Percentiles rank a stretch among this genome's conserved stretches.
Conservation (phyloP, 53 echinoderm and acorn worm species). For the Crossaster papposus region DNA sequence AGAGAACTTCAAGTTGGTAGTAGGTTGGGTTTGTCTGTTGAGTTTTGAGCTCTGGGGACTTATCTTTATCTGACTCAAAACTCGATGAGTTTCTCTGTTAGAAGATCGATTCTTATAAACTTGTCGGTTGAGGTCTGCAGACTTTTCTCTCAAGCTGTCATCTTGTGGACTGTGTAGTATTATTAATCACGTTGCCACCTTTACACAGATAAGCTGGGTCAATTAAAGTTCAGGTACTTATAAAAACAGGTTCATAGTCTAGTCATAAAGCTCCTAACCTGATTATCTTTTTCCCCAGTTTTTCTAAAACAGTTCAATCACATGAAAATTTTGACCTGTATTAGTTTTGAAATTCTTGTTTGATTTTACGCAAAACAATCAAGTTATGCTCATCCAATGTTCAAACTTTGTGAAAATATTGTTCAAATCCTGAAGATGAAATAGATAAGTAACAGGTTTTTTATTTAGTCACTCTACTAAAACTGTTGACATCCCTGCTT, state of each 20-base stretch:
- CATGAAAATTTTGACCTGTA: not conserved
- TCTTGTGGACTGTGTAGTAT: not conserved
- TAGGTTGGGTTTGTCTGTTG: not conserved
- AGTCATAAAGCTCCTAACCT: constrained; percentile 4
- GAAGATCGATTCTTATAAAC: not conserved
- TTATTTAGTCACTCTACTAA: not conserved
- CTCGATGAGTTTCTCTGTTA: not conserved
- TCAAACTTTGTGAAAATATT: not conserved
- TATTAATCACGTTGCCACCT: not conserved
- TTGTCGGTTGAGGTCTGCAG: not conserved
- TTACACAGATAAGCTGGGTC: not conserved
- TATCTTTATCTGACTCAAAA: too few relatives aligned
- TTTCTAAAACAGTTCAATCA: not conserved
- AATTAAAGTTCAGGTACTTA: not conserved
- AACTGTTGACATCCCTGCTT: not conserved
- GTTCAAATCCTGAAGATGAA: not conserved
- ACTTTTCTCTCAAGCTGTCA: not conserved
- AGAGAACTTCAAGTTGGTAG: not conserved
- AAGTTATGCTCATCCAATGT: not conserved
- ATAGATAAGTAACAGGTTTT: not conserved
- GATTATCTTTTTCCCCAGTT: not conserved
- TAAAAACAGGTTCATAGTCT: constrained; percentile 6
- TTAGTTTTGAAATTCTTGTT: too few relatives aligned
- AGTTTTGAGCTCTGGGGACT: not conserved
- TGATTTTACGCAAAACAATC: too few relatives aligned